These are phyloP conservation scores for Eubucco bourcierii DNA, from an alignment of 2,113 vertebrate species.

Conservation along the genomic window DNA sequence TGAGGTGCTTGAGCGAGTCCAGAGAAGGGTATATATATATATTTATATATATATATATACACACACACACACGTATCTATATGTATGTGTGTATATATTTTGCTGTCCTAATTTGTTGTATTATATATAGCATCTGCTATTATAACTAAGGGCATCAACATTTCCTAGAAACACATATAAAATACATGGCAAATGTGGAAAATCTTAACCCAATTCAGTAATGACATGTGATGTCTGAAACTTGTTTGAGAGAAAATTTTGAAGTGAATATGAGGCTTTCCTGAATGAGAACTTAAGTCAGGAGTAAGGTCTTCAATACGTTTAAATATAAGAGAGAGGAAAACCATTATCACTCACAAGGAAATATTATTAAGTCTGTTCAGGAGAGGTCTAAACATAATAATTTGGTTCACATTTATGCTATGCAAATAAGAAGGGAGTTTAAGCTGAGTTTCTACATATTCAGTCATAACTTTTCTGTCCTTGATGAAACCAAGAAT, in stretches of 20 bases:
- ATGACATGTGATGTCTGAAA: neutral
- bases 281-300: neutral
- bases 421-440: neutral
- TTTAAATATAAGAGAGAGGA: neutral
- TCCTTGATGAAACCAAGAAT: neutral
- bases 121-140: neutral
- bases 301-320: neutral
- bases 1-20: too few relatives aligned
- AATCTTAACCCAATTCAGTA: neutral
- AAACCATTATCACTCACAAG: neutral
- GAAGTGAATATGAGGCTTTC: neutral
- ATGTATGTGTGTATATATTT: neutral
- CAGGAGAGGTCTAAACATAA: neutral
- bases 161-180: neutral
- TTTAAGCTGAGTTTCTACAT: neutral
- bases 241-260: neutral
- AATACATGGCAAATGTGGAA: neutral
- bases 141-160: neutral
- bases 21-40: too few relatives aligned
- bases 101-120: neutral
- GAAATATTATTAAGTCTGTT: neutral
- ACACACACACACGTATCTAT: too few relatives aligned
- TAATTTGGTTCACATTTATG: neutral
- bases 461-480: neutral
- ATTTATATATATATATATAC: neutral